These are phyloP conservation scores for Chloroceryle inda DNA, from an alignment of 2,797 vertebrate species.

Conservation along the genomic window DNA sequence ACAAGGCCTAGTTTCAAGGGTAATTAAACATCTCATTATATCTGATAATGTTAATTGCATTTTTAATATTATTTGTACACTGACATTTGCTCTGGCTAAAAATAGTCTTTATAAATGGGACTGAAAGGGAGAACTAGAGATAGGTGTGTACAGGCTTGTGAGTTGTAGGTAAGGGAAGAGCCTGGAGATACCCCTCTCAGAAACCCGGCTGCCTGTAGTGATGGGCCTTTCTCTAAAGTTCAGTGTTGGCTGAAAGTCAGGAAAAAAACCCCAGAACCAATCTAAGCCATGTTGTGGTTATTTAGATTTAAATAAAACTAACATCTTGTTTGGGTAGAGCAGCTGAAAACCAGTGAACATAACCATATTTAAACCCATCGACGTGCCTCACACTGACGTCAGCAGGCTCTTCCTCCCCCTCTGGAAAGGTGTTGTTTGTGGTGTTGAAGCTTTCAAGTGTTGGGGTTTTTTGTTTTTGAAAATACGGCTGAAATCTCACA, in stretches of 20 bases:
- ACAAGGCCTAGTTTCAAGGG: conserved; percentile 47
- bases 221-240: background rate
- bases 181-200: background rate
- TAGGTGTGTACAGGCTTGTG: background rate
- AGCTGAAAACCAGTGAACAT: background rate
- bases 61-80: conserved; percentile 66
- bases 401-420: background rate
- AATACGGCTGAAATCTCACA: background rate
- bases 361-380: background rate
- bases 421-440: background rate
- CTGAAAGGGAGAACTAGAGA: background rate
- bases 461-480: background rate
- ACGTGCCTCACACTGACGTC: background rate
- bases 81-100: conserved; percentile 62
- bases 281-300: background rate
- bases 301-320: background rate
- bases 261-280: background rate
- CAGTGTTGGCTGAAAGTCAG: background rate
- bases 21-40: conserved; percentile 71
- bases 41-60: conserved; percentile 51
- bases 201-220: background rate
- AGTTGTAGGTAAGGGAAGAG: background rate
- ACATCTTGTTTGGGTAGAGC: background rate
- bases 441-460: background rate
- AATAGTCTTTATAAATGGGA: background rate